Percentiles rank a stretch among this genome's conserved stretches.
Evolutionary conservation across 2,113 vertebrate species (phyloP).

Genomic region (Rhinichthys klamathensis): DNA sequence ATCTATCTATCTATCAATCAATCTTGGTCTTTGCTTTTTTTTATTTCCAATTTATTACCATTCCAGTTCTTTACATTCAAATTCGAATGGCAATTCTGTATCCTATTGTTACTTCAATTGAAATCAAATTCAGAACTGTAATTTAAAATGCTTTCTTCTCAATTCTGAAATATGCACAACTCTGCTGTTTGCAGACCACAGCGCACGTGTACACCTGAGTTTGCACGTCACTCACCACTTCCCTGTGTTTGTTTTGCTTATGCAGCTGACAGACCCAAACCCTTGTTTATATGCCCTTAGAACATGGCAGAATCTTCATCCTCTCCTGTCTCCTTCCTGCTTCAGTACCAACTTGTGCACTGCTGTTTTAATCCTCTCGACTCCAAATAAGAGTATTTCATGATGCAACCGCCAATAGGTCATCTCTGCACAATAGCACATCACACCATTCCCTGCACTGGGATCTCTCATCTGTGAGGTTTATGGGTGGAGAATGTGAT

Average conservation of each 20-base stretch:
- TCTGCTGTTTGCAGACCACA: not conserved
- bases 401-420: slow-evolving; percentile 50
- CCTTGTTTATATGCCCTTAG: slow-evolving; percentile 70
- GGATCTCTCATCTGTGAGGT: slow-evolving; percentile 43
- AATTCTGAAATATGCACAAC: not conserved
- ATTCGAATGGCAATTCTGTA: not conserved
- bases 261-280: slow-evolving; percentile 72
- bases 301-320: slow-evolving; percentile 61
- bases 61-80: not conserved
- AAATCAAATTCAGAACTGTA: not conserved
- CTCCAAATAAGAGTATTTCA: slow-evolving; percentile 59
- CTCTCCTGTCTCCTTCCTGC: slow-evolving; percentile 47
- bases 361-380: slow-evolving; percentile 59
- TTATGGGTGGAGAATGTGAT: slow-evolving; percentile 62
- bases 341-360: slow-evolving; percentile 52
- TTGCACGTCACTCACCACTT: not conserved
- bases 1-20: no score
- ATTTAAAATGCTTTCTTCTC: no score
- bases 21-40: not conserved
- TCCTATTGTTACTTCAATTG: not conserved
- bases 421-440: slow-evolving; percentile 37
- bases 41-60: not conserved
- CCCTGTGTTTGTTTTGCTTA: slow-evolving; percentile 64
- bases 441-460: slow-evolving; percentile 53
- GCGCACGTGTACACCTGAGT: not conserved